Evolutionary conservation across 1,140 invertebrate genomes (phyloP).

Genomic region (Temnothorax longispinosus): DNA sequence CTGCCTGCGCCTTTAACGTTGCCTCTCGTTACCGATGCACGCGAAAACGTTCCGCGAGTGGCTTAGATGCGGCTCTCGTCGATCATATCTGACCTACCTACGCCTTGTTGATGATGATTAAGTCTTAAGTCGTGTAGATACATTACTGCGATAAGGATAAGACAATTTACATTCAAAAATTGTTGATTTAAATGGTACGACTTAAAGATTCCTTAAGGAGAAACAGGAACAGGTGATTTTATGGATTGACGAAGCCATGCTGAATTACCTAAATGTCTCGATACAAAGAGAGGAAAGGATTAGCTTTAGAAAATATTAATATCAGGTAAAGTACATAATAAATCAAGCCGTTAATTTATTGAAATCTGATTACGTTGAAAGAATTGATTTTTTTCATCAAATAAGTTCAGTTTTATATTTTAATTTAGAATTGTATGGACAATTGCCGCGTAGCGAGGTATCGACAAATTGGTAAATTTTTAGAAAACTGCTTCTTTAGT

Average conservation of each 20-base stretch:
- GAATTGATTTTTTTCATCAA: neutral
- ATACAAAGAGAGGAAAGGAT: neutral
- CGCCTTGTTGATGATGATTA: slow-evolving; percentile 51
- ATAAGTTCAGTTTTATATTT: neutral
- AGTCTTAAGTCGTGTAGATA: slow-evolving; percentile 40
- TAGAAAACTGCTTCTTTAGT: slow-evolving; percentile 18
- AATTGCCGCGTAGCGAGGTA: neutral
- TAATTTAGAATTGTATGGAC: neutral
- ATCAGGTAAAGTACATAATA: neutral
- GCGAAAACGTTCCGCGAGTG: slow-evolving; percentile 64
- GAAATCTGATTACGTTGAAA: neutral
- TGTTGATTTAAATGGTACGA: slow-evolving; percentile 13
- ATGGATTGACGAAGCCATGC: neutral
- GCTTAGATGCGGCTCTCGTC: slow-evolving; percentile 51
- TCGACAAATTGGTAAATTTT: slow-evolving; percentile 52
- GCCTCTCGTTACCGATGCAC: slow-evolving; percentile 70
- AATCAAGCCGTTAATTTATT: neutral
- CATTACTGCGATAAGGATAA: neutral
- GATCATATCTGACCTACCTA: slow-evolving; percentile 60
- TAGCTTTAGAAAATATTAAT: neutral
- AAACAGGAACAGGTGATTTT: neutral
- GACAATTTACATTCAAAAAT: slow-evolving; percentile 39
- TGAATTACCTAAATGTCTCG: neutral
- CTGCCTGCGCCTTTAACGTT: slow-evolving; percentile 68
- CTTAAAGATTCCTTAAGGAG: neutral